Evolutionary conservation across 2,113 vertebrate species (phyloP).

Genomic region (Apeltes quadracus): DNA sequence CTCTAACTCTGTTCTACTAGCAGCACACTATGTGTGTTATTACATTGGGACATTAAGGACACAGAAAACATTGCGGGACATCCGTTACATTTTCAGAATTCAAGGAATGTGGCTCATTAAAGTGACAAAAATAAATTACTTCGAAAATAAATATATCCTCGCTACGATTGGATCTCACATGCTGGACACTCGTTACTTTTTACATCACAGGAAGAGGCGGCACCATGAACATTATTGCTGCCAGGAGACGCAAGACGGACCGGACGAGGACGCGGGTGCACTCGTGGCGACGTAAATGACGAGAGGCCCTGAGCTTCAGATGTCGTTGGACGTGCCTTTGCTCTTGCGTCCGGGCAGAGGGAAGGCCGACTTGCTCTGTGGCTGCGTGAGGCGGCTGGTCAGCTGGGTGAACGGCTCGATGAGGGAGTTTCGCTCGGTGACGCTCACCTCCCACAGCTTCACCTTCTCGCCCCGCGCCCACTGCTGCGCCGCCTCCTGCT

Average conservation of each 20-base stretch:
- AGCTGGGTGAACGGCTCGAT: constrained; percentile 92
- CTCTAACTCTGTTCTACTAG: constrained; percentile 35
- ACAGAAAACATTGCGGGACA: constrained; percentile 14
- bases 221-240: constrained; percentile 58
- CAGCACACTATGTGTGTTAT: constrained; percentile 47
- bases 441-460: constrained; percentile 94
- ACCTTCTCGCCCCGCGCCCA: constrained; percentile 92
- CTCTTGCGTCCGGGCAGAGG: constrained; percentile 92
- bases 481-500: constrained; percentile 88
- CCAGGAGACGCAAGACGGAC: constrained; percentile 21
- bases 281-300: constrained; percentile 14
- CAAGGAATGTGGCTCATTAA: constrained; percentile 63
- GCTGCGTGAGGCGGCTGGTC: constrained; percentile 92
- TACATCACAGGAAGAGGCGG: constrained; percentile 22
- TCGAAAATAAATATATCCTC: constrained; percentile 72
- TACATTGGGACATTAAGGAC: constrained; percentile 25
- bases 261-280: constrained; percentile 18
- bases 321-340: constrained; percentile 89
- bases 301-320: constrained; percentile 65
- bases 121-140: constrained; percentile 79
- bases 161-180: constrained; percentile 1
- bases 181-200: constrained; percentile 16
- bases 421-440: constrained; percentile 86
- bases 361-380: constrained; percentile 93
- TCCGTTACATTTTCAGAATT: constrained; percentile 25